Evolutionary conservation across 2,113 vertebrate species (phyloP).

Genomic region (Cephalopterus ornatus): DNA sequence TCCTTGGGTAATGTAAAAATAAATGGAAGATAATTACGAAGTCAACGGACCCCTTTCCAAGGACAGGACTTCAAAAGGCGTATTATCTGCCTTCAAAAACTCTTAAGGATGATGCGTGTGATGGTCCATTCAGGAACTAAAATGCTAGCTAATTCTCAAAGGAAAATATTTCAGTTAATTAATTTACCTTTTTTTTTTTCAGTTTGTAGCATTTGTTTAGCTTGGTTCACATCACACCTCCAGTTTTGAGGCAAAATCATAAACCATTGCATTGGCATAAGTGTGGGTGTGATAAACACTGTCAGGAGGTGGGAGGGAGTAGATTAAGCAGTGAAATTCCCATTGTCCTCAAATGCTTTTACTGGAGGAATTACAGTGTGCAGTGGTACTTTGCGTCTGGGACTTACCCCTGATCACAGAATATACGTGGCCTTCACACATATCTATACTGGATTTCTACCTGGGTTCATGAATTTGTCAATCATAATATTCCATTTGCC

Average conservation of each 20-base stretch:
- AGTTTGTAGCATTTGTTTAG: not conserved
- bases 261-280: slow-evolving; percentile 11
- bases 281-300: slow-evolving; percentile 28
- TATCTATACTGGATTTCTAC: not conserved
- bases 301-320: slow-evolving; percentile 3
- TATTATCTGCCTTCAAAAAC: not conserved
- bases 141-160: not conserved
- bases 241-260: slow-evolving; percentile 3
- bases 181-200: not conserved
- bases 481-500: not conserved
- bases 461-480: not conserved
- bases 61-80: not conserved
- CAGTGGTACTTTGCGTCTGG: not conserved
- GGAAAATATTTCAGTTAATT: not conserved
- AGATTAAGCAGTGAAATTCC: slow-evolving; percentile 16
- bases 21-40: not conserved
- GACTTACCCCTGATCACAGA: not conserved
- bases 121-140: not conserved
- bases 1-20: not conserved
- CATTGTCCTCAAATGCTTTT: not conserved
- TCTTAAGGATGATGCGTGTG: not conserved
- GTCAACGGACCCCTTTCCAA: not conserved
- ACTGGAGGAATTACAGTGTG: not conserved
- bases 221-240: slow-evolving; percentile 22
- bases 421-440: not conserved